Base-by-base conservation (phyloP, 2,113 vertebrate genomes). In the Elachura formosa region DNA sequence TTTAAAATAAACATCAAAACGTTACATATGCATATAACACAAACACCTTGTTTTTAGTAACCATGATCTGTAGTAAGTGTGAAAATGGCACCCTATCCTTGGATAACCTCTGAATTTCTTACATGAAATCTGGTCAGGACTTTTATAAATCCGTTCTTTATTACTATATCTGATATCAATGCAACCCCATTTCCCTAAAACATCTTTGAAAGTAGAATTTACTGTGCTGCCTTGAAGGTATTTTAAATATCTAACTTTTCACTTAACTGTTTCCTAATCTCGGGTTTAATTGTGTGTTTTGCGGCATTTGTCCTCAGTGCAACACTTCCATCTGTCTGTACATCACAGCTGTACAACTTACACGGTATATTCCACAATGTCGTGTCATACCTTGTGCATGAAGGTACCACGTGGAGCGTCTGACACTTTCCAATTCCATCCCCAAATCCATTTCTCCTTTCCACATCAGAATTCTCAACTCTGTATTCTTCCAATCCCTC, bases 21-120 rank as follows among this genome's bases (percentile, higher is more conserved):
- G 71, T 43, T 63, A 58, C 25, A 77, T 34, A 74, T 34, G 51
- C 33, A 71, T 16, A 19, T 75, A 61, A 51, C 38, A 51, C 61
- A 84, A 72, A 74, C 21, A 68, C 16, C 18, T 78, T 80, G 34
- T 18, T 90, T 92, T 86, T 36, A 66, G 51, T n/a, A 52, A 72
- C 52, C 29, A 55, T 36, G 68, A 41, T n/a, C 45, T 79, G 38
- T 28, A 82, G n/a, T 28, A 68, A 90, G 43, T 45, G 38, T 1
- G 12, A 87, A 76, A 8, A 58, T 2, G 0, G 34, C 15, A 62
- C 76, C 26, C 34, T 85, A 41, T 73, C 63, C 87, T 95, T 52
- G 68, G n/a, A 92, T 71, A 75, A 55, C 36, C 54, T 86, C 61
- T 81, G 34, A 62, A 67, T 85, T 69, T 80, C 38, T 68, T 29